Percentiles rank a stretch among this genome's conserved stretches.
Conservation (phyloP, 1,140 invertebrate species). For the Wasmannia auropunctata region DNA sequence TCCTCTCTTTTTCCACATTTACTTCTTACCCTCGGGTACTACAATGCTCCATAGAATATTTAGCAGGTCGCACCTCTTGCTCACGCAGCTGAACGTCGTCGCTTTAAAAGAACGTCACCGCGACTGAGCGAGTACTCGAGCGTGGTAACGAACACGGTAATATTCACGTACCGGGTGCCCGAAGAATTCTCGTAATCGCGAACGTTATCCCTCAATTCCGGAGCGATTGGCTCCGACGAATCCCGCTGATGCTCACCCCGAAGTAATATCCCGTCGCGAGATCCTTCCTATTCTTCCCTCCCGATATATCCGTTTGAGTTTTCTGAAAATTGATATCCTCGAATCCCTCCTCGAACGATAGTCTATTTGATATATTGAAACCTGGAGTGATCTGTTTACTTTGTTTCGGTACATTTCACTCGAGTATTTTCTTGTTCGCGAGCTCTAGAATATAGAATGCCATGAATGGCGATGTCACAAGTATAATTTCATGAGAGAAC, state of each 20-base stretch:
- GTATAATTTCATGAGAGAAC: background rate
- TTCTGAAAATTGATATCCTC: constrained; percentile 14
- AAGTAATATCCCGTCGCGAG: background rate
- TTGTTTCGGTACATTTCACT: constrained; percentile 34
- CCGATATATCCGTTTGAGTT: background rate
- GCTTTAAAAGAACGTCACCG: constrained; percentile 55
- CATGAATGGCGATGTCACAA: background rate
- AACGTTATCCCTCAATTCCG: background rate
- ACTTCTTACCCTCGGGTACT: constrained; percentile 52
- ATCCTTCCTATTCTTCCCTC: background rate
- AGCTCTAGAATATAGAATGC: background rate
- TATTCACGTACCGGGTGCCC: constrained; percentile 37
- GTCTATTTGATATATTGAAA: constrained; percentile 31
- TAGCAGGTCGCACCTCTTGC: constrained; percentile 70
- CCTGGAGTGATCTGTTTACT: constrained; percentile 11
- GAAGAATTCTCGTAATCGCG: background rate
- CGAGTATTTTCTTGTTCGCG: background rate
- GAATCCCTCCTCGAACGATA: background rate
- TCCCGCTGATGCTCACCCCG: background rate
- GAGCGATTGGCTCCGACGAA: background rate
- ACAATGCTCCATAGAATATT: constrained; percentile 74
- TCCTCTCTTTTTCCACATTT: constrained; percentile 45
- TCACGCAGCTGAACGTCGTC: constrained; percentile 18
- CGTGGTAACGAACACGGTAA: constrained; percentile 45
- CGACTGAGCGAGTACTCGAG: constrained; percentile 32